These are phyloP conservation scores for Petrocephalus zakoni DNA, from an alignment of 2,113 vertebrate species.

Conservation along the genomic window DNA sequence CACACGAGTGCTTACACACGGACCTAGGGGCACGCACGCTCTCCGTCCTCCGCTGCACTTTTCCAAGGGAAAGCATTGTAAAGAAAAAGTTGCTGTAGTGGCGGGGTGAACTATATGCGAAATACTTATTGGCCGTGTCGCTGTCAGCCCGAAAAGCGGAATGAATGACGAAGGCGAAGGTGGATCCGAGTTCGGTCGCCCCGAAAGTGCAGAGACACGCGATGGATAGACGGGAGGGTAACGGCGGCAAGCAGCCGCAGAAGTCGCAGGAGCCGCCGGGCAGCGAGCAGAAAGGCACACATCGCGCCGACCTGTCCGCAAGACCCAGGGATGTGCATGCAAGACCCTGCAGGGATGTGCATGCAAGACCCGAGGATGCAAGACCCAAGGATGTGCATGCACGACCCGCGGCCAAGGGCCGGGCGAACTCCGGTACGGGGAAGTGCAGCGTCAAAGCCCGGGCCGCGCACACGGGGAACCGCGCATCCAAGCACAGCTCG, in stretches of 20 bases:
- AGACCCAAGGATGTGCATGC: neutral
- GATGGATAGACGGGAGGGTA: conserved; percentile 46
- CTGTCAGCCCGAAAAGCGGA: neutral
- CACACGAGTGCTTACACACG: neutral
- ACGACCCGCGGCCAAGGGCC: neutral
- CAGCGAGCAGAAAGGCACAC: conserved; percentile 28
- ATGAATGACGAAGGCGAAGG: conserved; percentile 39
- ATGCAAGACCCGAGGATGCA: too few species aligned
- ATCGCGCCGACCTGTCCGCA: conserved; percentile 20
- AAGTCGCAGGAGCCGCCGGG: conserved; percentile 40
- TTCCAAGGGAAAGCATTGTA: neutral
- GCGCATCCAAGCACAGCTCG: neutral
- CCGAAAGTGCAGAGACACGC: conserved; percentile 22
- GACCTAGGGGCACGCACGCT: too few species aligned
- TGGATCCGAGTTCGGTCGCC: conserved; percentile 21
- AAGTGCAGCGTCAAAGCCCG: neutral
- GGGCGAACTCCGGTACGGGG: neutral
- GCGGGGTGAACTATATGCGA: neutral
- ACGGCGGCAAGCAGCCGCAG: conserved; percentile 33
- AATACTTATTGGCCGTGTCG: neutral
- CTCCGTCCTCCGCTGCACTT: neutral
- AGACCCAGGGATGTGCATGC: neutral
- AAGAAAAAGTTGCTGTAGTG: neutral
- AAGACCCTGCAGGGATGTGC: neutral
- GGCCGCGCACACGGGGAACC: neutral